phyloP scores from a whole-genome alignment of 1,140 invertebrate genomes.

The Solen grandis region DNA sequence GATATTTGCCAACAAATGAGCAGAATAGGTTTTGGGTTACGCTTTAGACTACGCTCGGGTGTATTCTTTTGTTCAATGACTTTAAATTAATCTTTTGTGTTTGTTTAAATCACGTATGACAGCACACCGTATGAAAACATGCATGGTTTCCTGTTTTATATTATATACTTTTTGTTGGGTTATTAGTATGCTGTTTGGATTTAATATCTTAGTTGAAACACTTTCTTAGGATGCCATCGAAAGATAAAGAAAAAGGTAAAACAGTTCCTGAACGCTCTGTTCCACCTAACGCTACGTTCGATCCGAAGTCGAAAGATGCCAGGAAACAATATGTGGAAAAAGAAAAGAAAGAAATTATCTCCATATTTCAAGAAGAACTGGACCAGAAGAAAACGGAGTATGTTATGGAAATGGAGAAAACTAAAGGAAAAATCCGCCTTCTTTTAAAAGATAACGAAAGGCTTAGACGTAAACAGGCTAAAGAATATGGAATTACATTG shows the following conservation, averaged over 20 bases:
- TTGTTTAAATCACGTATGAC: too few species aligned
- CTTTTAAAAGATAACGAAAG: conserved; percentile 36
- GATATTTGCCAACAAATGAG: too few species aligned
- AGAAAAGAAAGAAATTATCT: conserved; percentile 39
- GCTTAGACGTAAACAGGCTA: conserved; percentile 27
- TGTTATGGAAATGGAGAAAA: conserved; percentile 7
- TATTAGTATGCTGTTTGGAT: too few species aligned
- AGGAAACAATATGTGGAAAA: conserved; percentile 35
- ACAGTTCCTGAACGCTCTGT: conserved; percentile 8
- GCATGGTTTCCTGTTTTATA: too few species aligned
- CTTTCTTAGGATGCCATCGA: neutral
- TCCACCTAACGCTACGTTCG: conserved; percentile 23
- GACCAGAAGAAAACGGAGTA: conserved; percentile 28
- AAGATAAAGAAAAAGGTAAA: neutral
- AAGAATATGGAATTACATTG: conserved; percentile 37
- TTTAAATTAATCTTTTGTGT: too few species aligned
- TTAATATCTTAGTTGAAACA: too few species aligned
- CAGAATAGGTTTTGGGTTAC: too few species aligned
- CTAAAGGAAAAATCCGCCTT: conserved; percentile 19
- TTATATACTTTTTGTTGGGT: too few species aligned
- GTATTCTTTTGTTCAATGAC: too few species aligned
- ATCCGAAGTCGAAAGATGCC: conserved; percentile 15
- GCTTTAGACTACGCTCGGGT: too few species aligned
- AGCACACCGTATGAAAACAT: too few species aligned
- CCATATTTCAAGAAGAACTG: conserved; percentile 22